Evolutionary conservation across 2,888 invertebrate species (phyloP).

Genomic region (Abrostola tripartita): DNA sequence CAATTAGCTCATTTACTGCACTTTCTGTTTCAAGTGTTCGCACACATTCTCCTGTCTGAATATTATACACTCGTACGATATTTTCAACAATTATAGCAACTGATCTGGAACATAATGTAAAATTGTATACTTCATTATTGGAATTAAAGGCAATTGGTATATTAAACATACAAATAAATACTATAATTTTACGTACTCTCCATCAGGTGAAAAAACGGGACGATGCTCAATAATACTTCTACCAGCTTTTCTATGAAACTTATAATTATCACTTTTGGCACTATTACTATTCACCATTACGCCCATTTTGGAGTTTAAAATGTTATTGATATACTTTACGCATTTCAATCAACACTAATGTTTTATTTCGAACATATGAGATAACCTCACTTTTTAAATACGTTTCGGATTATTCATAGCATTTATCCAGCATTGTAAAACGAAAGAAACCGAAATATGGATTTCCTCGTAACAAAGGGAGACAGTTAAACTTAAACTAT

Average conservation of each 20-base stretch:
- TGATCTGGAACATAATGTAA: slow-evolving; percentile 69
- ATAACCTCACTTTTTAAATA: slow-evolving; percentile 68
- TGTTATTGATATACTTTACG: slow-evolving; percentile 21
- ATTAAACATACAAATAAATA: neutral
- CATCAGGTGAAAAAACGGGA: slow-evolving; percentile 84
- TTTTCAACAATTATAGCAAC: slow-evolving; percentile 82
- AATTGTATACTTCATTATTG: slow-evolving; percentile 10
- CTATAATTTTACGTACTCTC: slow-evolving; percentile 73
- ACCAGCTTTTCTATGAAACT: slow-evolving; percentile 81
- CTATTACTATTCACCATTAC: slow-evolving; percentile 60
- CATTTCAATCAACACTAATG: slow-evolving; percentile 29
- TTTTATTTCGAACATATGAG: slow-evolving; percentile 58
- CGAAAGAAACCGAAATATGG: neutral
- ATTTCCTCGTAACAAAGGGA: neutral
- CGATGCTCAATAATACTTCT: slow-evolving; percentile 82
- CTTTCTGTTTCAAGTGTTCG: slow-evolving; percentile 79
- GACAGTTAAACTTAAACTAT: neutral
- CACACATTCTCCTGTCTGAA: slow-evolving; percentile 81
- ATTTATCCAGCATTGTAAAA: neutral
- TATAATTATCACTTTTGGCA: slow-evolving; percentile 65
- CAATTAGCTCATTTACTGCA: slow-evolving; percentile 70
- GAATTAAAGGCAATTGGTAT: neutral
- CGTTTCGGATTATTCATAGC: neutral
- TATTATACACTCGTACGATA: slow-evolving; percentile 80
- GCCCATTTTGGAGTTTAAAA: slow-evolving; percentile 70